Conservation (phyloP, 2,113 vertebrate genomes). For the Heterotis niloticus region DNA sequence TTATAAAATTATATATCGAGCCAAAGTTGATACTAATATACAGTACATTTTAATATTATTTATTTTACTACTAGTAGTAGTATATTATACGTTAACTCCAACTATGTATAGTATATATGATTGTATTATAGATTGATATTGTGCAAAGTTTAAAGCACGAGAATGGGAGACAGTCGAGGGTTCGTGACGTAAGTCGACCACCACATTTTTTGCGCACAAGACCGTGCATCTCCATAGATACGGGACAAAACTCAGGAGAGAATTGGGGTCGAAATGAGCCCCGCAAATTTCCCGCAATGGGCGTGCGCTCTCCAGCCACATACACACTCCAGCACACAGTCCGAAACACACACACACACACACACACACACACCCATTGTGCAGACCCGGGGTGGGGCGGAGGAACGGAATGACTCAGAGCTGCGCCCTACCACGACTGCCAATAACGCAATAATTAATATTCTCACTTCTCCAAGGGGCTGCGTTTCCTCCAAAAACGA, state of each 20-base stretch:
- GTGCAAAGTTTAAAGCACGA: too few species aligned
- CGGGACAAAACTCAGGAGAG: background rate
- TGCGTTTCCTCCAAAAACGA: background rate
- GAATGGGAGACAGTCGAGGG: background rate
- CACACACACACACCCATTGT: background rate
- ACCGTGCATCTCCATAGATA: background rate
- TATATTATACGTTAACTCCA: too few species aligned
- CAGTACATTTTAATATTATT: too few species aligned
- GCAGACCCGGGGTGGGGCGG: background rate
- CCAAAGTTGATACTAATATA: too few species aligned
- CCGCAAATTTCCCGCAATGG: conserved; percentile 38
- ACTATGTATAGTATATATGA: too few species aligned
- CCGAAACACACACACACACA: background rate
- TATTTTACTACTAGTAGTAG: too few species aligned
- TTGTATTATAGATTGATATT: too few species aligned
- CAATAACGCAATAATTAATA: background rate
- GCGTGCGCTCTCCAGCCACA: conserved; percentile 25
- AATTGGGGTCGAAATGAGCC: background rate
- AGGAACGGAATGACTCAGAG: conserved; percentile 3
- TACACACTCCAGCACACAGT: background rate
- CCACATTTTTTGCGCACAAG: background rate
- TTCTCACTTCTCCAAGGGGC: background rate
- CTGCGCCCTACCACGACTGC: background rate
- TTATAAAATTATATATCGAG: background rate
- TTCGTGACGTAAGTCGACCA: background rate